Base-by-base conservation (phyloP, 2,888 invertebrate genomes). In the Allygus modestus region DNA sequence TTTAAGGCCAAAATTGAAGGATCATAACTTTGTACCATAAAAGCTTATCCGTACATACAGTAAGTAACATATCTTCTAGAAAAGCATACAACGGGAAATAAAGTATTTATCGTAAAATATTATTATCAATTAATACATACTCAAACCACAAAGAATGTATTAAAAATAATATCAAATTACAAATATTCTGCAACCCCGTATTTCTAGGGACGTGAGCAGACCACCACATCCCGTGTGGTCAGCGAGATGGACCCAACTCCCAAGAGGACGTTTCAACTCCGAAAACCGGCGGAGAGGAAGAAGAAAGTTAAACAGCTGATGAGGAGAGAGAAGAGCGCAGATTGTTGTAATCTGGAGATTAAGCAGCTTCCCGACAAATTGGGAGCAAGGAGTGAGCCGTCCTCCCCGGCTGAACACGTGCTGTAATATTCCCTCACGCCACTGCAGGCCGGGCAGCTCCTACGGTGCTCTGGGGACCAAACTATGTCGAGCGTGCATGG, bases 371-470 rank as follows among this genome's bases (percentile, higher is more conserved):
- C 51, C n/a, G 37, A 31, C 12, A 28, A 20, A 11, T 15, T 46
- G 0, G 33, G 17, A 20, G 79, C 28, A 7, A 79, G 37, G 17
- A 79, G 79, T 33, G 79, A 79, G 15, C 79, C 79, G 7, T 54
- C 51, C 12, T 79, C 79, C 1, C 79, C 79, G 15, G 79, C 79
- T 12, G 79, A 79, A 37, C 79, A 79, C 15, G 58, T 37, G 20
- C 20, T 79, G 2, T 79, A 58, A 77, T 2, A 37, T 7, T 7
- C 5, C 37, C 9, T 4, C 1, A 4, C 23, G 4, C 20, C 11
- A 12, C 46, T 46, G 37, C 4, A 37, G 4, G 9, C 37, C 5
- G 7, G 58, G 58, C 58, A 15, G 15, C 65, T 1, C 9, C 58
- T 2, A 5, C 5, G 28, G 65, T 65, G 65, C 65, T 65, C 31